Evolutionary conservation across 2,888 invertebrate genomes (phyloP).

Genomic region (Cinara cedri): DNA sequence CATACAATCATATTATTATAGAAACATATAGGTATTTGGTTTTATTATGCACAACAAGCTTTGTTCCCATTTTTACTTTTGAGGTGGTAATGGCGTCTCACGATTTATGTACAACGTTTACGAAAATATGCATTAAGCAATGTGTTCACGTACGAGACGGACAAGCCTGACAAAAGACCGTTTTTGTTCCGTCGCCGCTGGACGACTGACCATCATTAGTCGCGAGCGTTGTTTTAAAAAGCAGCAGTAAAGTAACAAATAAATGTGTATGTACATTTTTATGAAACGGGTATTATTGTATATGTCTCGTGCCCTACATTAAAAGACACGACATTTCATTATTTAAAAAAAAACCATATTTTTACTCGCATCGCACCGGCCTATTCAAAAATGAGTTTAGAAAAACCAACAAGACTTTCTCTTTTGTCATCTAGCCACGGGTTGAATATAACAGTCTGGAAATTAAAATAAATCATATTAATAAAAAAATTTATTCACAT

Average conservation of each 20-base stretch:
- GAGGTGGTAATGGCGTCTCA: constrained; percentile 17
- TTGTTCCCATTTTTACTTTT: constrained; percentile 36
- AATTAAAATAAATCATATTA: too few relatives aligned
- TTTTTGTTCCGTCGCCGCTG: constrained; percentile 29
- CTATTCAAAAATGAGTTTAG: constrained; percentile 42
- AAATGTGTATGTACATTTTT: constrained; percentile 1
- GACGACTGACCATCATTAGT: constrained; percentile 53
- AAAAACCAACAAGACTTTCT: constrained; percentile 37
- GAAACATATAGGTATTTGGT: constrained; percentile 19
- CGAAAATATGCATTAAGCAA: constrained; percentile 24
- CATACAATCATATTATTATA: background rate
- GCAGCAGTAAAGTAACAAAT: constrained; percentile 27
- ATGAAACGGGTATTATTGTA: constrained; percentile 7
- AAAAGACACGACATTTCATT: constrained; percentile 54
- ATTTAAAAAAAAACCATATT: constrained; percentile 45
- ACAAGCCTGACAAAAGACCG: constrained; percentile 48
- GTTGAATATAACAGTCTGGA: background rate
- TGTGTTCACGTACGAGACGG: constrained; percentile 36
- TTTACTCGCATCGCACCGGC: constrained; percentile 7
- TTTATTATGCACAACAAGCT: constrained; percentile 1
- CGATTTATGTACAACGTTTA: background rate
- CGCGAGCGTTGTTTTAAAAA: constrained; percentile 34
- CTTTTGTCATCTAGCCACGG: constrained; percentile 7
- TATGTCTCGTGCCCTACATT: constrained; percentile 53
- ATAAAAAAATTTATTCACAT: too few relatives aligned